These are phyloP conservation scores for Auanema freiburgensis DNA, from an alignment of 2,888 invertebrate species.

Conservation along the genomic window DNA sequence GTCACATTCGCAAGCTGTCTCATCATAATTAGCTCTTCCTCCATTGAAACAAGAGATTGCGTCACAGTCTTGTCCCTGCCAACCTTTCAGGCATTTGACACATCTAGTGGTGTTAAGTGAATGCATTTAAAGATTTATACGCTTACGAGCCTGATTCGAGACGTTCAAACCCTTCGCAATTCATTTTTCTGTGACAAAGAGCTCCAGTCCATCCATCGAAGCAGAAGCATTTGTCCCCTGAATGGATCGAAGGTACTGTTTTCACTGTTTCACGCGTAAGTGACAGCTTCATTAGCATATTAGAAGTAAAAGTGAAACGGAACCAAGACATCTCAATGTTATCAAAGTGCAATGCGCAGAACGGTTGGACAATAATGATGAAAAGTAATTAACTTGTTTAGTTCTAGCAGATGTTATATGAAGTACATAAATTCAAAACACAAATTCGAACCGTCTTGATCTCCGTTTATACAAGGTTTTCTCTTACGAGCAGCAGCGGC, in stretches of 20 bases:
- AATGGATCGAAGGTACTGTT: neutral
- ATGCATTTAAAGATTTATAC: neutral
- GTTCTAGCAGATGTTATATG: neutral
- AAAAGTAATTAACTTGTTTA: neutral
- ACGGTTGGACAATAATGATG: neutral
- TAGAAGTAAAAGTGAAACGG: neutral
- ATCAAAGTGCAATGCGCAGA: neutral
- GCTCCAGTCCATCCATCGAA: constrained; percentile 40
- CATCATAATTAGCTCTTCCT: constrained; percentile 37
- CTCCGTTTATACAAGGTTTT: constrained; percentile 36
- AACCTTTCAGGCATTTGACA: constrained; percentile 33
- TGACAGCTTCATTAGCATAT: too few species aligned
- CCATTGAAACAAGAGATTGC: constrained; percentile 38
- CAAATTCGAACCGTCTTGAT: constrained; percentile 28
- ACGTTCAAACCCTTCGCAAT: constrained; percentile 36
- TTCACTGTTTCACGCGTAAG: too few species aligned
- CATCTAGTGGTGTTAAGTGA: constrained; percentile 19
- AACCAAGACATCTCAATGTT: neutral
- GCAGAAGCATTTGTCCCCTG: constrained; percentile 40
- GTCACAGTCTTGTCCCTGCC: constrained; percentile 41
- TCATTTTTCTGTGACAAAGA: constrained; percentile 39
- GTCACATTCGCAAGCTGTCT: constrained; percentile 32
- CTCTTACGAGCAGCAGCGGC: constrained; percentile 24
- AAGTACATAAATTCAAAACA: too few species aligned
- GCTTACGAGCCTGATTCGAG: constrained; percentile 19